phyloP scores from a whole-genome alignment of 2,113 vertebrate genomes.

The Puma concolor region DNA sequence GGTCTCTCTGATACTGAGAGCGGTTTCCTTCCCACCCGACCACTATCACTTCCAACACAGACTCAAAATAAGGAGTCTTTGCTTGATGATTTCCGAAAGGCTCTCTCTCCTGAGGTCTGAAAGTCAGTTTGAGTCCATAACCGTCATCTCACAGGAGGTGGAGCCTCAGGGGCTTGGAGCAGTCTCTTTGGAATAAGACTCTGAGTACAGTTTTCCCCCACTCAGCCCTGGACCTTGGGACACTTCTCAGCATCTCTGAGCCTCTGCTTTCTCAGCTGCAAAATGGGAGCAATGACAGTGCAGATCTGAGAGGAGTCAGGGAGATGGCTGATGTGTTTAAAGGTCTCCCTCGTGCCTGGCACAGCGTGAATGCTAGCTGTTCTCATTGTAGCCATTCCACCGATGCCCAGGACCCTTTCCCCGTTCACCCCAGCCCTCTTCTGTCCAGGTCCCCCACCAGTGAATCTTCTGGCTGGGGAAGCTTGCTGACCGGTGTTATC shows the following conservation, averaged over 20 bases:
- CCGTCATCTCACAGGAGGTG: neutral
- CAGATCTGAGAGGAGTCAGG: rapidly evolving
- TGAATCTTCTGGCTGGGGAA: neutral
- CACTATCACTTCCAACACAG: neutral
- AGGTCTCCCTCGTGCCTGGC: neutral
- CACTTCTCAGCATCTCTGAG: neutral
- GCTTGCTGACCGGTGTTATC: neutral
- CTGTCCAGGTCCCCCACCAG: neutral
- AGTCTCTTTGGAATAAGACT: neutral
- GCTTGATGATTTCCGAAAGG: neutral
- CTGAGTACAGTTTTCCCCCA: neutral
- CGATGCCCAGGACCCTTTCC: neutral
- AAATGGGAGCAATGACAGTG: rapidly evolving
- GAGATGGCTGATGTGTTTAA: rapidly evolving
- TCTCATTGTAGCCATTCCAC: rapidly evolving
- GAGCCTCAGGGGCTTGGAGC: neutral
- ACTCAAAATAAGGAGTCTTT: neutral
- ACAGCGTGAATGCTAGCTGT: rapidly evolving
- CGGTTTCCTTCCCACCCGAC: neutral
- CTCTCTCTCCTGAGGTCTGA: neutral
- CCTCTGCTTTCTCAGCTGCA: neutral
- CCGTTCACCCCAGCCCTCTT: neutral
- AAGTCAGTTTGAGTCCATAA: neutral
- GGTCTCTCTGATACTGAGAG: neutral
- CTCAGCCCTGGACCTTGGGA: neutral